Percentiles rank a stretch among this genome's conserved stretches.
phyloP scores from a whole-genome alignment of 1,140 invertebrate genomes.

The Aphaenogaster rudis region DNA sequence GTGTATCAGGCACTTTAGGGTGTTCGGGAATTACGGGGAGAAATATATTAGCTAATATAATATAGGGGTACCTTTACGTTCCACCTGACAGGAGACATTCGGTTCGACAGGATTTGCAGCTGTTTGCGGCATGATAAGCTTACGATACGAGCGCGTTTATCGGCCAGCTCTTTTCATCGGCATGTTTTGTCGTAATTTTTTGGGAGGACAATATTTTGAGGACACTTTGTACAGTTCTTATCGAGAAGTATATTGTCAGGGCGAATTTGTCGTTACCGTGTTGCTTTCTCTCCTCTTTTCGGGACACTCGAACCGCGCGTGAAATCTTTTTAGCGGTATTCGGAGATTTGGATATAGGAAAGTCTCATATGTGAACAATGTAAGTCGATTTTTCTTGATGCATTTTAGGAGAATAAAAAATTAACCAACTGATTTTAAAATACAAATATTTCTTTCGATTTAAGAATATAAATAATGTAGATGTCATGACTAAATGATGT shows the following conservation, averaged over 20 bases:
- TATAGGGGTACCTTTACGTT: conserved; percentile 56
- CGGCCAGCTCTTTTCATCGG: conserved; percentile 27
- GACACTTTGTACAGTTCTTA: conserved; percentile 23
- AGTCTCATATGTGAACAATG: background rate
- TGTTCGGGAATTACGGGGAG: conserved; percentile 68
- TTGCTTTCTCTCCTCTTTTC: conserved; percentile 1
- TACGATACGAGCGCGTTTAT: conserved; percentile 54
- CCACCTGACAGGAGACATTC: conserved; percentile 52
- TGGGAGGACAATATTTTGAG: conserved; percentile 41
- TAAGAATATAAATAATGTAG: conserved; percentile 1
- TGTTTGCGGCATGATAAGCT: conserved; percentile 70
- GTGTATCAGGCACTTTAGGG: conserved; percentile 67
- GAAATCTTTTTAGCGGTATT: background rate
- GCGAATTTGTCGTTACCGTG: background rate
- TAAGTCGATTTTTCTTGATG: background rate
- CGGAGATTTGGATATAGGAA: background rate
- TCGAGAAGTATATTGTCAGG: conserved; percentile 27
- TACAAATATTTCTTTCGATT: background rate
- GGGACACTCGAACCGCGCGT: no score
- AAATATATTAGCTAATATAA: conserved; percentile 74
- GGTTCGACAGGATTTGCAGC: conserved; percentile 66
- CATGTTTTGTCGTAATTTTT: conserved; percentile 45
- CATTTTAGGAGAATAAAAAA: background rate
- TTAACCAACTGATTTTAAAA: background rate
- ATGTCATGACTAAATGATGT: background rate